A percentile compares a stretch with the other conserved stretches of the same genome.
These are phyloP conservation scores for Doryteuthis pealeii DNA, from an alignment of 1,140 invertebrate genomes.

Conservation along the genomic window DNA sequence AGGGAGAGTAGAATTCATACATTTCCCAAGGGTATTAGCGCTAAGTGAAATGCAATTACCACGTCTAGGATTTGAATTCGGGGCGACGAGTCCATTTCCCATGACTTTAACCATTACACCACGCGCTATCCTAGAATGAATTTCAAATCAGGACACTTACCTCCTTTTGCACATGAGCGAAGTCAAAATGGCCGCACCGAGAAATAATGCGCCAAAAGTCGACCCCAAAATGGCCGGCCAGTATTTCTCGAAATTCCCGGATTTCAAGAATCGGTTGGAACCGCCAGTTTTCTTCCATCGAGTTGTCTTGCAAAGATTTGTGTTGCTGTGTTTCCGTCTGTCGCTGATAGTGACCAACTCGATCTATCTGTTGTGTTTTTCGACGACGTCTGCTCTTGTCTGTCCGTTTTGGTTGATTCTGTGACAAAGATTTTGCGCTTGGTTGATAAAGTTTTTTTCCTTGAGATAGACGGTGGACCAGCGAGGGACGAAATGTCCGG, in stretches of 20 bases:
- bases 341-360: too few relatives aligned
- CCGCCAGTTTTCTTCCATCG: background rate
- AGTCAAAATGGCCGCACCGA: conserved; percentile 32
- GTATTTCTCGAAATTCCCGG: conserved; percentile 26
- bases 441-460: conserved; percentile 1
- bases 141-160: background rate
- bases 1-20: too few relatives aligned
- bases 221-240: conserved; percentile 37
- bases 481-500: background rate
- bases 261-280: background rate
- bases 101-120: too few relatives aligned
- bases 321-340: too few relatives aligned
- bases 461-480: background rate
- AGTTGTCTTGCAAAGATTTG: background rate
- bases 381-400: background rate
- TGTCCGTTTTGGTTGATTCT: background rate
- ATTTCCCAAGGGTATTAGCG: too few relatives aligned
- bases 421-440: too few relatives aligned
- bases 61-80: too few relatives aligned
- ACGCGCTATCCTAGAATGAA: too few relatives aligned
- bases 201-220: conserved; percentile 33
- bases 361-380: background rate
- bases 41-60: too few relatives aligned
- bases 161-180: conserved; percentile 26
- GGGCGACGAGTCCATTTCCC: too few relatives aligned